Conservation (phyloP, 2,888 invertebrate genomes). For the Meandrusa payeni region DNA sequence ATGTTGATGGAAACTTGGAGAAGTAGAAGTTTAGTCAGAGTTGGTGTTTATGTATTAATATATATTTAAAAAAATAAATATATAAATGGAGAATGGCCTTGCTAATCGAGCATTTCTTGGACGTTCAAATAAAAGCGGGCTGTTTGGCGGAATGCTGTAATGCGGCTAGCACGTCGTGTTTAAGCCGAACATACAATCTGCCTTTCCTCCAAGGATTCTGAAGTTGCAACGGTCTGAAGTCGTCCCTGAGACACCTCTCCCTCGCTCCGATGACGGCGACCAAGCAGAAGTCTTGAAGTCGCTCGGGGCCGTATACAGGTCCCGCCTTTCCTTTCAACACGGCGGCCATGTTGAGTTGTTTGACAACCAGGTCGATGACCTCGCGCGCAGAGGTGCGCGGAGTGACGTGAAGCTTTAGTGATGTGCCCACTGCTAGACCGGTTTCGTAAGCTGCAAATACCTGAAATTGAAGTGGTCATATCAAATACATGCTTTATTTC, state of each 20-base stretch:
- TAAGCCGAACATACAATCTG: conserved; percentile 93
- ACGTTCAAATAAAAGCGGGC: conserved; percentile 81
- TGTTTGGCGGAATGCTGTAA: conserved; percentile 93
- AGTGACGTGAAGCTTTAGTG: conserved; percentile 95
- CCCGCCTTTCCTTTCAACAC: conserved; percentile 91
- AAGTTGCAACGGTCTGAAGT: conserved; percentile 94
- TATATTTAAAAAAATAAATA: conserved; percentile 11
- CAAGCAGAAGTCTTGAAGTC: conserved; percentile 93
- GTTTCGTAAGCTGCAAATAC: conserved; percentile 98
- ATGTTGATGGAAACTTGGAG: too few relatives aligned
- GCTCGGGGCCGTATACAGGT: conserved; percentile 91
- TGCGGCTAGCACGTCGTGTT: conserved; percentile 93
- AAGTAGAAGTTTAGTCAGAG: too few relatives aligned
- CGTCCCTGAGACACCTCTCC: conserved; percentile 95
- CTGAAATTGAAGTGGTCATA: conserved; percentile 83
- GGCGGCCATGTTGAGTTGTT: conserved; percentile 96
- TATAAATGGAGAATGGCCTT: neutral
- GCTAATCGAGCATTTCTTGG: neutral
- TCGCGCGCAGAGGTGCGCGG: conserved; percentile 96
- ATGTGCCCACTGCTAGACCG: conserved; percentile 95
- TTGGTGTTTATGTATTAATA: neutral
- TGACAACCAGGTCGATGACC: conserved; percentile 96
- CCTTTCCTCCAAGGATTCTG: conserved; percentile 98
- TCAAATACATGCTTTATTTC: too few relatives aligned
- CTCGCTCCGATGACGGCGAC: conserved; percentile 97